Evolutionary conservation across 1,140 invertebrate genomes (phyloP).

Genomic region (Bombus sibiricus): DNA sequence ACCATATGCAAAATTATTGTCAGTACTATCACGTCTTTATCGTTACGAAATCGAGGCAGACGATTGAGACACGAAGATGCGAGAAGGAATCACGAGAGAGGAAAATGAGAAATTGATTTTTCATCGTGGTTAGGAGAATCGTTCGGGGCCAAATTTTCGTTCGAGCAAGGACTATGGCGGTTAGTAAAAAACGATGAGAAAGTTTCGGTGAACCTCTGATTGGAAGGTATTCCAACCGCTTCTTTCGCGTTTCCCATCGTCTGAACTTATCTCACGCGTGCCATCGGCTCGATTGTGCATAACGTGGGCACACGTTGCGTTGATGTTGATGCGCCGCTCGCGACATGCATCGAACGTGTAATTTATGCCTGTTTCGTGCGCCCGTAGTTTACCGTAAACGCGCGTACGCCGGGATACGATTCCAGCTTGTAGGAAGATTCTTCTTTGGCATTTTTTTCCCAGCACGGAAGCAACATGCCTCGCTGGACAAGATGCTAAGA

Average conservation of each 20-base stretch:
- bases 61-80: too few relatives aligned
- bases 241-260: constrained; percentile 3
- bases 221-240: not conserved
- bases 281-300: constrained; percentile 66
- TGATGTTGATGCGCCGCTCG: constrained; percentile 47
- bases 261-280: constrained; percentile 57
- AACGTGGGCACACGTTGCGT: constrained; percentile 52
- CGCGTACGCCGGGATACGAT: not conserved
- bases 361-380: constrained; percentile 50
- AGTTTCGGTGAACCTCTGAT: not conserved
- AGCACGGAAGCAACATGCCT: constrained; percentile 1
- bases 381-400: not conserved
- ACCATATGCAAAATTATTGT: too few relatives aligned
- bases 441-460: not conserved
- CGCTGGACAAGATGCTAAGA: not conserved
- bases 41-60: too few relatives aligned
- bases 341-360: constrained; percentile 44
- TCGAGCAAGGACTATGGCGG: not conserved
- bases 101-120: not conserved
- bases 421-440: not conserved
- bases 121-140: not conserved
- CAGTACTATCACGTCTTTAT: too few relatives aligned
- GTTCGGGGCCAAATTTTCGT: not conserved
- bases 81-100: not conserved
- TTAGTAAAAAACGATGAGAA: not conserved